Conservation (phyloP, 2,888 invertebrate species). For the Ganaspis brasiliensis region DNA sequence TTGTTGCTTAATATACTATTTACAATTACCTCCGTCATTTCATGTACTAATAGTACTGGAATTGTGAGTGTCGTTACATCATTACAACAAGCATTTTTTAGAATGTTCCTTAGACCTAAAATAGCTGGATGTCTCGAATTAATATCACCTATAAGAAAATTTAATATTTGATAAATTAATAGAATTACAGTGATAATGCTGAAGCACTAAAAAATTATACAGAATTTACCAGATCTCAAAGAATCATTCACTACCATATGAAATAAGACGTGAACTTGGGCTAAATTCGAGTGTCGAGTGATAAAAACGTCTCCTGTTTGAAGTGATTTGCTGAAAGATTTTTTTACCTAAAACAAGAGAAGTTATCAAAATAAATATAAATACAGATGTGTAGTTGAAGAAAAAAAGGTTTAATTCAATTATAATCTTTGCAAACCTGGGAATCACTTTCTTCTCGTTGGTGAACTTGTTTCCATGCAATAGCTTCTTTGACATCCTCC, state of each 20-base stretch:
- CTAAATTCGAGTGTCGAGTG: slow-evolving; percentile 95
- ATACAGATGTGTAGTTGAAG: no score
- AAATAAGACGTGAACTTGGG: slow-evolving; percentile 96
- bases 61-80: slow-evolving; percentile 96
- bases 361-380: slow-evolving; percentile 34
- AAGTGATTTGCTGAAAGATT: slow-evolving; percentile 83
- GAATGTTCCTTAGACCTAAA: slow-evolving; percentile 95
- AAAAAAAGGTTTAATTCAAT: neutral
- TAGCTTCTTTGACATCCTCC: slow-evolving; percentile 83
- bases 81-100: slow-evolving; percentile 96
- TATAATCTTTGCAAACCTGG: slow-evolving; percentile 65
- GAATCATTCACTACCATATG: slow-evolving; percentile 96
- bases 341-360: slow-evolving; percentile 72
- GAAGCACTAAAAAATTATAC: no score
- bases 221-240: slow-evolving; percentile 81
- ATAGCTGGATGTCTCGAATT: slow-evolving; percentile 98
- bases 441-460: slow-evolving; percentile 75
- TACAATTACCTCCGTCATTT: slow-evolving; percentile 92
- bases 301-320: slow-evolving; percentile 93
- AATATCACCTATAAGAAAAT: slow-evolving; percentile 89
- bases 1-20: no score
- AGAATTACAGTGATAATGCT: no score
- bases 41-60: slow-evolving; percentile 95
- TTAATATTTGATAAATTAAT: no score
- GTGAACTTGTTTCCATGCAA: slow-evolving; percentile 80